Base-by-base conservation (phyloP, 2,888 invertebrate genomes). In the Dicycla oo region DNA sequence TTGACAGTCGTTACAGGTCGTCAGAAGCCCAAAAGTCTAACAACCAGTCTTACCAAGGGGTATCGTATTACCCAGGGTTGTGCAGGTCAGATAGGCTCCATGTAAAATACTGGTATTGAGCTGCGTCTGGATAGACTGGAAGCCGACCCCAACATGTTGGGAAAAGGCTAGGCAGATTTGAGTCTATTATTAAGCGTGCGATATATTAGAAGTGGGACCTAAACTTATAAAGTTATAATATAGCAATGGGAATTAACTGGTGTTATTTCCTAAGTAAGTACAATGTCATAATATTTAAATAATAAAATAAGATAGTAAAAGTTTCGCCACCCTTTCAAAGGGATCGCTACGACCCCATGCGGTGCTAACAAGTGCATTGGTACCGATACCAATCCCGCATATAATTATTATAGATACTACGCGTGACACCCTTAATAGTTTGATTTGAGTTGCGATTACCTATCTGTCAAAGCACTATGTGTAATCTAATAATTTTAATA, bases 301-400 rank as follows among this genome's bases (percentile, higher is more conserved):
- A 43, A 4, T 43, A n/a, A 8, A 26, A 43, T 57, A 20, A 53
- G 69, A 66, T 63, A n/a, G n/a, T n/a, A 72, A 75, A 62, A 62
- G 10, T 65, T 38, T 63, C 38, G 54, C n/a, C 69, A 72, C 79
- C 73, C 69, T 78, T 58, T 45, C 0, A 30, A 66, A 72, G 63
- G 72, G 75, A 54, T 66, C 45, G 15, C 20, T 47, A 40, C 64
- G 34, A 75, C 82, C 78, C 81, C 62, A 69, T 54, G 69, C 40
- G 78, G 78, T 81, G 71, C 78, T 78, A 75, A 71, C 74, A 81
- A 84, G 78, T 83, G 69, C 73, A 40, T 65, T 85, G 86, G 84
- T 83, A 81, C 86, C 73, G 78, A 76, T 81, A 63, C 56, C 45
- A 26, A 85, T 81, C 72, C 71, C 62, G 83, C 69, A 78, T 74